Base-by-base conservation (phyloP, 2,888 invertebrate genomes). In the Netelia virgata region DNA sequence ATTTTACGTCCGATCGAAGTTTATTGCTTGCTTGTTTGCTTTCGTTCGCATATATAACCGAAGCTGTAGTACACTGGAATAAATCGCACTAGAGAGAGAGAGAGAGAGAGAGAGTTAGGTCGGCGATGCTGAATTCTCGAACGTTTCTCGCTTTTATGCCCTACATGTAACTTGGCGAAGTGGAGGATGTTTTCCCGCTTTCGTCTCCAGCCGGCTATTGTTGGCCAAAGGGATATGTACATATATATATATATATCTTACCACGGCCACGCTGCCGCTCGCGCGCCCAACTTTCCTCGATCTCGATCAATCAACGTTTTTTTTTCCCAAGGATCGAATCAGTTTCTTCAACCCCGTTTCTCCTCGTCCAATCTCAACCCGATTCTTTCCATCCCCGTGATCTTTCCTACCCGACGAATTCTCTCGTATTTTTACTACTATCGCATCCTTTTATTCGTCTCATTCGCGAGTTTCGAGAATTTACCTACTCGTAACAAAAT, bases 21-120 rank as follows among this genome's bases (percentile, higher is more conserved):
- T 72, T 91, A 91, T 89, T 89, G 90, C 91, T 86, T 81, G 87
- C 90, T 87, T 90, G 89, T 91, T 91, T 89, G 91, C 87, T 86
- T 86, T 90, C 86, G 87, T 89, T 88, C 89, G 88, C 89, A 91
- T 89, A 89, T 66, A 47, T 89, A 90, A 88, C 85, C 83, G 14
- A 14, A 47, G 47, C 47, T 47, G 11, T 47, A 85, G 11, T 47
- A 85, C 6, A 43, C 20, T 57, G 72, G 85, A 83, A 91, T 91
- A 90, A 91, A 91, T 91, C 88, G 83, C 70, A 70, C 16, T 23
- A 63, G 61, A 28, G 61, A 61, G n/a, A 20, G 23, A 23, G 59
- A 59, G 59, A 59, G 23, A 14, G 14, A 3, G 20, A 9, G 1
- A 28, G 36, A 69, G 47, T 36, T 63, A 11, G 53, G 53, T 28